These are phyloP conservation scores for Poeciliopsis gracilis DNA, from an alignment of 2,797 vertebrate species.

Conservation along the genomic window DNA sequence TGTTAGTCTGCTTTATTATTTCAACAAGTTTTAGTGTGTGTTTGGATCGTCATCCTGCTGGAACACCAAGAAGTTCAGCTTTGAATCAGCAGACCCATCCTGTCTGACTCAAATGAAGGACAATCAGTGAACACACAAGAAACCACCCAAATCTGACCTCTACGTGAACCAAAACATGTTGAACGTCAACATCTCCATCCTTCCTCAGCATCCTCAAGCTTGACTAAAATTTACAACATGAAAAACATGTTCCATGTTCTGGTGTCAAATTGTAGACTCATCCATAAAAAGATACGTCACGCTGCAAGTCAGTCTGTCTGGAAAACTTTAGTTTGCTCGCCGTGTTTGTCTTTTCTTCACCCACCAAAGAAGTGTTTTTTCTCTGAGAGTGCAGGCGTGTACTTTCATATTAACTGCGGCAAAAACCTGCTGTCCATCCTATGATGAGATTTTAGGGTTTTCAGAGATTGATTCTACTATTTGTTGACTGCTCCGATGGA, in stretches of 20 bases:
- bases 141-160: neutral
- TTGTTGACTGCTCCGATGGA: neutral
- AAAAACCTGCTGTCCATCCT: neutral
- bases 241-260: neutral
- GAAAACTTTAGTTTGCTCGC: neutral
- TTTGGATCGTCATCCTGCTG: neutral
- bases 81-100: neutral
- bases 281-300: neutral
- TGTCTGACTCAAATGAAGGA: neutral
- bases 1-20: neutral
- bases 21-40: neutral
- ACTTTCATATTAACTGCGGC: neutral
- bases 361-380: neutral
- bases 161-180: neutral
- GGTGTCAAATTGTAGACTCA: neutral
- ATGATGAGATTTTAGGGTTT: neutral
- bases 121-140: neutral
- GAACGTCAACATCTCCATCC: neutral
- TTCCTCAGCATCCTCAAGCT: neutral
- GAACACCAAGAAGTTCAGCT: neutral
- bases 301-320: neutral
- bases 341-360: neutral
- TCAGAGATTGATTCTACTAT: neutral
- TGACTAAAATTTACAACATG: neutral
- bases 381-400: neutral